These are phyloP conservation scores for Leptinotarsa rubiginosa DNA, from an alignment of 2,888 invertebrate genomes.

Conservation along the genomic window DNA sequence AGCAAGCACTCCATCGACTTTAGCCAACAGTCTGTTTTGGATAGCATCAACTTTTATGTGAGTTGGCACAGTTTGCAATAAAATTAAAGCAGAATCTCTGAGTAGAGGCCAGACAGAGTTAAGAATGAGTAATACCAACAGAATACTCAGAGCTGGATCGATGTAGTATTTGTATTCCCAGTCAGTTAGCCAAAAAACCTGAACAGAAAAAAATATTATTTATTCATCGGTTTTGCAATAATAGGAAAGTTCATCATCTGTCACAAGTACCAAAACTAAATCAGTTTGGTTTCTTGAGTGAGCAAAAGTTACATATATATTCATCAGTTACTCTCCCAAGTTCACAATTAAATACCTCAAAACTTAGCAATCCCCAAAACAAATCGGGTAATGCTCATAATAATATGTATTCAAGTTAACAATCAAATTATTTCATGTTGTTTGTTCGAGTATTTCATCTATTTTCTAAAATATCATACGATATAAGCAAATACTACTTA, in stretches of 20 bases:
- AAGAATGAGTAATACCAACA: conserved; percentile 87
- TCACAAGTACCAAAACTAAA: too few relatives aligned
- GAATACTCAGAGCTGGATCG: conserved; percentile 93
- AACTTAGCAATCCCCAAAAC: too few relatives aligned
- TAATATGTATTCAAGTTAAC: too few relatives aligned
- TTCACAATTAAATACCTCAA: too few relatives aligned
- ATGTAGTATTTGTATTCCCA: conserved; percentile 89
- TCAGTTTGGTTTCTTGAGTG: too few relatives aligned
- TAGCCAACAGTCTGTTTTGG: conserved; percentile 85
- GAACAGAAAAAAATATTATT: conserved; percentile 52
- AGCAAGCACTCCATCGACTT: conserved; percentile 93
- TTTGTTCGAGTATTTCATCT: neutral
- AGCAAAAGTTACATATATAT: too few relatives aligned
- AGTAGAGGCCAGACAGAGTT: conserved; percentile 93
- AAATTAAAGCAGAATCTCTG: conserved; percentile 92
- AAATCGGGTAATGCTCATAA: too few relatives aligned
- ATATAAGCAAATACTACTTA: conserved; percentile 38
- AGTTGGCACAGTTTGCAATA: conserved; percentile 98
- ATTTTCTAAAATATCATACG: neutral
- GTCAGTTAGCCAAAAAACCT: conserved; percentile 78
- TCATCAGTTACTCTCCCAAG: too few relatives aligned
- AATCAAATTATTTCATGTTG: conserved; percentile 4
- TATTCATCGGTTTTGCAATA: too few relatives aligned
- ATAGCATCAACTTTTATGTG: conserved; percentile 96
- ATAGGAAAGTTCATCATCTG: too few relatives aligned